Base-by-base conservation (phyloP, 2,888 invertebrate species). In the Leptinotarsa tumamoca region DNA sequence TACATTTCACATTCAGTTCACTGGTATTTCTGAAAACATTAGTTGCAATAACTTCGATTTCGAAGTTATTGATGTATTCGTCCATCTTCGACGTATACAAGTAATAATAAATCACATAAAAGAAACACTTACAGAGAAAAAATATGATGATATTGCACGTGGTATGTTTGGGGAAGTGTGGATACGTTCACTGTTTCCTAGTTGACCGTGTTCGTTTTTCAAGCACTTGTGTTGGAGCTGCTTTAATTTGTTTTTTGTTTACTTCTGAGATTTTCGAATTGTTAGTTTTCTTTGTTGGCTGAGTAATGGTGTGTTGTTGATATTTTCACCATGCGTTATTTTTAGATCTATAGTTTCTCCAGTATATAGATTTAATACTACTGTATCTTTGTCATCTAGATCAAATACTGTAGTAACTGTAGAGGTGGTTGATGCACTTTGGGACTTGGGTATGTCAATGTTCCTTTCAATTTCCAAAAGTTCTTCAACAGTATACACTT, bases 181-280 rank as follows among this genome's bases (percentile, higher is more conserved):
- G 56, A 21, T 56, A 21, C 56, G 67, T 67, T 67, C 43, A 67
- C 50, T 67, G 51, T 67, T 67, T 67, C 51, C 51, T 67, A 67
- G 67, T 67, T 50, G 67, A 51, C 67, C 67, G 10, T 50, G 67
- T 67, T 51, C 67, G 21, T 51, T 67, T 67, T 13, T 67, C 51
- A 21, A 18, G n/a, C 67, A 67, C 67, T 58, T 58, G 51, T 43
- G 67, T 49, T 50, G 43, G 67, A 51, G 50, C 18, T 67, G 67
- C 18, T 43, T 67, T 67, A 67, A 43, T 67, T 43, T 51, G 50
- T 67, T 27, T 27, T 27, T 4, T 27, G 5, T 27, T 5, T 27
- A 4, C 27, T 27, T 27, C 27, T 27, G 5, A 67, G 50, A 49
- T 67, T 49, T 67, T 67, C 13, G 27, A 27, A 3, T 4, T 27